phyloP scores from a whole-genome alignment of 2,888 invertebrate species.

The Arctia plantaginis region DNA sequence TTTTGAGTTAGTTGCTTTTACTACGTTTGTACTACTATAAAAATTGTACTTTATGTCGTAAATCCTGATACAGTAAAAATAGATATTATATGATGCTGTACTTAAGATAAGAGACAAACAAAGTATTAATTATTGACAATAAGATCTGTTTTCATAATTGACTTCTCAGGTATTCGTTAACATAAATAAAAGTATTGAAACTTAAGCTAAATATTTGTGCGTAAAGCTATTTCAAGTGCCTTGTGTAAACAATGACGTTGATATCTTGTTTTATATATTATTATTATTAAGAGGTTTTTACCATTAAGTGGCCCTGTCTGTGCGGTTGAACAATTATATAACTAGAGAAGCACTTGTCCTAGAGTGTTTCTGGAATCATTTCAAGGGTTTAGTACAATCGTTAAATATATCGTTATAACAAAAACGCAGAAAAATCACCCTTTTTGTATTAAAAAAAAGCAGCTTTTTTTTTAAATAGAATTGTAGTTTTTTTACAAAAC shows the following conservation, averaged over 20 bases:
- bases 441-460: background rate
- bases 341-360: background rate
- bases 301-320: background rate
- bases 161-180: constrained; percentile 27
- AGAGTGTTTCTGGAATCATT: background rate
- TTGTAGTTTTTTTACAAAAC: background rate
- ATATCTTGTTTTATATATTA: constrained; percentile 10
- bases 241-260: constrained; percentile 46
- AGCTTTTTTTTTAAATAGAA: background rate
- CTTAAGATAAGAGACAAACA: background rate
- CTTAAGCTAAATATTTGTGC: constrained; percentile 47
- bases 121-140: background rate
- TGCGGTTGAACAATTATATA: background rate
- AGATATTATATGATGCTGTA: background rate
- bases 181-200: constrained; percentile 48
- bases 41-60: background rate
- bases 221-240: constrained; percentile 35
- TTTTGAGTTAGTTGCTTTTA: background rate
- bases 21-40: background rate
- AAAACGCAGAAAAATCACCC: background rate
- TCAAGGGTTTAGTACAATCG: background rate
- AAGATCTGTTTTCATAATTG: background rate
- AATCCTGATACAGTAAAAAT: background rate
- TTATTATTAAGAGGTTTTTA: background rate
- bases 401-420: background rate